These are phyloP conservation scores for Tauraco erythrolophus DNA, from an alignment of 2,113 vertebrate species.

Conservation along the genomic window DNA sequence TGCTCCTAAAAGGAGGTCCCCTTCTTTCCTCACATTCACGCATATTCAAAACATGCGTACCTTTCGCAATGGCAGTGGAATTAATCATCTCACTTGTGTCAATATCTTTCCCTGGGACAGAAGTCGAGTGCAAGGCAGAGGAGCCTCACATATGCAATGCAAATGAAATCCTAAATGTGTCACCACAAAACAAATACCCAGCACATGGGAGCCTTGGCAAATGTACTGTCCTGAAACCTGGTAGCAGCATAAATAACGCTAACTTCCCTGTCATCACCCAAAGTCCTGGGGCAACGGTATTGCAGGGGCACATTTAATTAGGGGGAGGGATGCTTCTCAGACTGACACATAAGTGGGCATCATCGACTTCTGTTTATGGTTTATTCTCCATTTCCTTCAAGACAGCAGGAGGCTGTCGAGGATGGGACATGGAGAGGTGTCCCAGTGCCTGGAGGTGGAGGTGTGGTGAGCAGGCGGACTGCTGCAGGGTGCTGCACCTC, in stretches of 20 bases:
- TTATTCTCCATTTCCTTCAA: background rate
- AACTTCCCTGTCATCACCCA: background rate
- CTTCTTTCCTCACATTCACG: background rate
- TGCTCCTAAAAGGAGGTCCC: background rate
- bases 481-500: background rate
- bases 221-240: background rate
- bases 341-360: background rate
- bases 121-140: background rate
- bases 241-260: background rate
- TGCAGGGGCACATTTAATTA: background rate
- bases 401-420: rapidly evolving
- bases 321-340: background rate
- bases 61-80: background rate
- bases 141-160: background rate
- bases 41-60: background rate
- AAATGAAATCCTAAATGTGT: background rate
- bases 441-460: background rate
- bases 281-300: no score
- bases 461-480: background rate
- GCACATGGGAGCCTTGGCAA: background rate
- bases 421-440: background rate
- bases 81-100: background rate
- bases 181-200: background rate
- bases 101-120: background rate
- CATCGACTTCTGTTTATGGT: background rate